A percentile compares a stretch with the other conserved stretches of the same genome.
Conservation (phyloP, 2,888 invertebrate genomes). For the Troglohyphantes excavatus region DNA sequence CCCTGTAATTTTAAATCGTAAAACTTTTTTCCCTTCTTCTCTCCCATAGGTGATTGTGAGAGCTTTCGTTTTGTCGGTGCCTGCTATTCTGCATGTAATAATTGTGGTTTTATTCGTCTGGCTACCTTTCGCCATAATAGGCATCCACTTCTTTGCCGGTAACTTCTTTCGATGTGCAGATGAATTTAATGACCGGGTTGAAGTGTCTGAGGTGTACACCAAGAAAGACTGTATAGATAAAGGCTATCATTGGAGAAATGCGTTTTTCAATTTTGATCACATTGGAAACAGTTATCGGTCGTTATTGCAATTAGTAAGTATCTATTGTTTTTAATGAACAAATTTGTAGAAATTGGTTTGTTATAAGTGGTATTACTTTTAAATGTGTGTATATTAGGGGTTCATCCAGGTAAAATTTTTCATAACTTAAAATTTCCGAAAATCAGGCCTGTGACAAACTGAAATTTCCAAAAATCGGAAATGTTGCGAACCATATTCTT, state of each 20-base stretch:
- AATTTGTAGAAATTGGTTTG: too few species aligned
- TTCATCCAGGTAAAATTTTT: too few species aligned
- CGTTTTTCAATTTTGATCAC: constrained; percentile 63
- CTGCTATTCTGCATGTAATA: constrained; percentile 42
- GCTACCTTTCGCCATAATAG: constrained; percentile 67
- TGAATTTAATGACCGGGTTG: neutral
- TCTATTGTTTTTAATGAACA: too few species aligned
- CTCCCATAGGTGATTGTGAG: constrained; percentile 18
- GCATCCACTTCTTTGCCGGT: constrained; percentile 49
- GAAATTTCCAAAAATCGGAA: too few species aligned
- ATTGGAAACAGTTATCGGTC: constrained; percentile 67
- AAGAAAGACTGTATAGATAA: constrained; percentile 45
- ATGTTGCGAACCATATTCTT: too few species aligned
- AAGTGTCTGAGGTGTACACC: neutral
- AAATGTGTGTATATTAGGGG: too few species aligned
- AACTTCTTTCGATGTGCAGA: constrained; percentile 47
- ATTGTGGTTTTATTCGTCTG: constrained; percentile 56
- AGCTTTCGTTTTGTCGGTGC: constrained; percentile 54
- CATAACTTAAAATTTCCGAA: too few species aligned
- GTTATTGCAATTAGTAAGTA: constrained; percentile 54
- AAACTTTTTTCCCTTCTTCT: neutral
- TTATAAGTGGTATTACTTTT: too few species aligned
- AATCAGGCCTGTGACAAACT: too few species aligned
- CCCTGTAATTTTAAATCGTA: neutral
- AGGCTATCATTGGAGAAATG: constrained; percentile 31